phyloP scores from a whole-genome alignment of 2,888 invertebrate species.

The Bellardia bayeri region DNA sequence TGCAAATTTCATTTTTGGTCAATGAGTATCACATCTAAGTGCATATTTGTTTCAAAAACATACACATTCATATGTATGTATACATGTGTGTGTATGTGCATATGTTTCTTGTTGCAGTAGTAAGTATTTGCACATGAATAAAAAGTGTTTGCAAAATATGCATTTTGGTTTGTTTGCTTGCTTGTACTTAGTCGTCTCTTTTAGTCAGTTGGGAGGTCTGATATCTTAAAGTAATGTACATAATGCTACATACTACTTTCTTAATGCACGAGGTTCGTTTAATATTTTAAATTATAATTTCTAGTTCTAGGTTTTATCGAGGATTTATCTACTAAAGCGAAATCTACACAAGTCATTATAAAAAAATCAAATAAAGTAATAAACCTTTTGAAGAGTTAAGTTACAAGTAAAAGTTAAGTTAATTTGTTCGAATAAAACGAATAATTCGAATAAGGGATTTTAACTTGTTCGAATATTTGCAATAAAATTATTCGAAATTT shows the following conservation, averaged over 20 bases:
- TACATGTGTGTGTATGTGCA: too few relatives aligned
- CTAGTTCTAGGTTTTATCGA: too few relatives aligned
- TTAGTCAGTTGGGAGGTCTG: slow-evolving; percentile 60
- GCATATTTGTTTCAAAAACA: slow-evolving; percentile 29
- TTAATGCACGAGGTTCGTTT: slow-evolving; percentile 37
- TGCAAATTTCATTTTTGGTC: slow-evolving; percentile 76
- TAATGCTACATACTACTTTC: slow-evolving; percentile 28
- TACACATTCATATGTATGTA: neutral
- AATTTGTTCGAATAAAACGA: too few relatives aligned
- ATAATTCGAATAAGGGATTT: too few relatives aligned
- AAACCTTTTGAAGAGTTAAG: too few relatives aligned
- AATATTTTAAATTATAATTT: neutral
- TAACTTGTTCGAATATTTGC: too few relatives aligned
- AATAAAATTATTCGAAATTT: too few relatives aligned
- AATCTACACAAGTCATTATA: too few relatives aligned
- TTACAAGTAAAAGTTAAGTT: too few relatives aligned
- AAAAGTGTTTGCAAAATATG: slow-evolving; percentile 44
- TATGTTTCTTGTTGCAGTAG: neutral
- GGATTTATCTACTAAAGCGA: too few relatives aligned
- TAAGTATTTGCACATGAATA: neutral
- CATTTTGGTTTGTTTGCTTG: slow-evolving; percentile 37
- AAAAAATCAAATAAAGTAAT: too few relatives aligned
- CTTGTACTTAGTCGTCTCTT: slow-evolving; percentile 54
- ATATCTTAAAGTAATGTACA: slow-evolving; percentile 70
- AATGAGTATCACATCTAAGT: slow-evolving; percentile 65